A percentile compares a stretch with the other conserved stretches of the same genome.
phyloP scores from a whole-genome alignment of 2,888 invertebrate genomes.

The Pristionchus exspectatus region DNA sequence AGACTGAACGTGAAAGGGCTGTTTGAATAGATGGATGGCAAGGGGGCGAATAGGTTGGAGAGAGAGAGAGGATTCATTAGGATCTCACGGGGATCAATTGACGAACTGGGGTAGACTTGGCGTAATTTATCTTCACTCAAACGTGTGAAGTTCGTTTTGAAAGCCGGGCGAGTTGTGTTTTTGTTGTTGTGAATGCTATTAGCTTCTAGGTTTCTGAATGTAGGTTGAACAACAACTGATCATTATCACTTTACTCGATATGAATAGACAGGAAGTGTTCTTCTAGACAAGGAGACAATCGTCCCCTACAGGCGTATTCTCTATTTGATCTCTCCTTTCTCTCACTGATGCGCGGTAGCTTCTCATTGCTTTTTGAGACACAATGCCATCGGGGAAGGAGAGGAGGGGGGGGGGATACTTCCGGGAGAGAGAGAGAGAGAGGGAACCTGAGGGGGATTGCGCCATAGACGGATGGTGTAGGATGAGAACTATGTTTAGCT shows the following conservation, averaged over 20 bases:
- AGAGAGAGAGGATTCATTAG: neutral
- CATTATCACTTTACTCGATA: neutral
- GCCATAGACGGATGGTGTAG: neutral
- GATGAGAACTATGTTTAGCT: neutral
- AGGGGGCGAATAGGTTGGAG: conserved; percentile 14
- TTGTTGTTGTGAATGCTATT: no score
- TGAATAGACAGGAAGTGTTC: conserved; percentile 4
- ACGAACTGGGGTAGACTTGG: neutral
- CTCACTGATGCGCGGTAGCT: conserved; percentile 14
- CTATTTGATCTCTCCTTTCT: conserved; percentile 7
- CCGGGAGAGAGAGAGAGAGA: conserved; percentile 22
- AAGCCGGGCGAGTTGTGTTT: no score
- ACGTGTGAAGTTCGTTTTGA: no score
- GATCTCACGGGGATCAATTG: neutral
- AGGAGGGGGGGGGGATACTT: neutral
- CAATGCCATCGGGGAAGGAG: conserved; percentile 21
- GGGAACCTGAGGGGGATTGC: neutral
- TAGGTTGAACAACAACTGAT: neutral
- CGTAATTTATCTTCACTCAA: neutral
- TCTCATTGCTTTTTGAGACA: conserved; percentile 49
- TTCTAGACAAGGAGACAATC: conserved; percentile 13
- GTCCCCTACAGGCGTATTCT: conserved; percentile 29
- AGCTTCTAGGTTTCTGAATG: no score
- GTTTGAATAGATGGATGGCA: conserved; percentile 41
- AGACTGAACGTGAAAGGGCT: conserved; percentile 45